Percentiles rank a stretch among this genome's conserved stretches.
Evolutionary conservation across 1,140 invertebrate genomes (phyloP).

Genomic region (Penaeus vannamei): DNA sequence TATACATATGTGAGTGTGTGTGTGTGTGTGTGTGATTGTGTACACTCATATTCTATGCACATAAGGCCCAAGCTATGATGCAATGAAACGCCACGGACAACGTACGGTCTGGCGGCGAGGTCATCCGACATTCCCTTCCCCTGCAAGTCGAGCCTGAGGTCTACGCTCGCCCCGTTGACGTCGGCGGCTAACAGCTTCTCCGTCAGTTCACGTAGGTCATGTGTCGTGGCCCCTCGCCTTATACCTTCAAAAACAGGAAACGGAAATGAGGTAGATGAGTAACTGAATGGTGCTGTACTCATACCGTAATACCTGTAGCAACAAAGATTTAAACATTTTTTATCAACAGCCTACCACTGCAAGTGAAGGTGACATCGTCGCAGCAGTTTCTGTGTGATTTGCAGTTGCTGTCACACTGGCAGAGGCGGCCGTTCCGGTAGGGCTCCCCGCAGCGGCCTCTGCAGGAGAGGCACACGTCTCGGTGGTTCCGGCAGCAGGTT

Average conservation of each 20-base stretch:
- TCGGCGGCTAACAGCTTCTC: slow-evolving; percentile 35
- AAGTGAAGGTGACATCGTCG: background rate
- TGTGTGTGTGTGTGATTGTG: background rate
- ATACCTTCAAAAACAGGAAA: too few species aligned
- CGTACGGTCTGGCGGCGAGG: slow-evolving; percentile 34
- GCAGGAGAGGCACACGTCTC: background rate
- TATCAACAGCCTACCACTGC: background rate
- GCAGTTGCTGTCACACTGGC: slow-evolving; percentile 28
- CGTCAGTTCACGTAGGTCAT: slow-evolving; percentile 17
- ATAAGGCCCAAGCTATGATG: too few species aligned
- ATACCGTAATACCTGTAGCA: too few species aligned
- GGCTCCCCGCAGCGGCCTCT: background rate
- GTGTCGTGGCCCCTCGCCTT: too few species aligned
- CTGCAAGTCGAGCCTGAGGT: slow-evolving; percentile 9
- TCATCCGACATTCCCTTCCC: slow-evolving; percentile 2
- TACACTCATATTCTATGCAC: background rate
- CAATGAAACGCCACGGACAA: too few species aligned
- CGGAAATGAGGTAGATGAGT: too few species aligned
- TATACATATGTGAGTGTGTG: background rate
- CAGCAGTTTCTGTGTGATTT: slow-evolving; percentile 11
- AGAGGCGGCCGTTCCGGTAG: background rate
- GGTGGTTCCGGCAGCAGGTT: slow-evolving; percentile 1
- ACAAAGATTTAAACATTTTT: too few species aligned
- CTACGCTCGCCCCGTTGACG: background rate
- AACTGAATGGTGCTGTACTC: background rate